Evolutionary conservation across 2,113 vertebrate species (phyloP), one percentile per base, ranked within the genome.

Genomic region (Hippocampus guttulatus): DNA sequence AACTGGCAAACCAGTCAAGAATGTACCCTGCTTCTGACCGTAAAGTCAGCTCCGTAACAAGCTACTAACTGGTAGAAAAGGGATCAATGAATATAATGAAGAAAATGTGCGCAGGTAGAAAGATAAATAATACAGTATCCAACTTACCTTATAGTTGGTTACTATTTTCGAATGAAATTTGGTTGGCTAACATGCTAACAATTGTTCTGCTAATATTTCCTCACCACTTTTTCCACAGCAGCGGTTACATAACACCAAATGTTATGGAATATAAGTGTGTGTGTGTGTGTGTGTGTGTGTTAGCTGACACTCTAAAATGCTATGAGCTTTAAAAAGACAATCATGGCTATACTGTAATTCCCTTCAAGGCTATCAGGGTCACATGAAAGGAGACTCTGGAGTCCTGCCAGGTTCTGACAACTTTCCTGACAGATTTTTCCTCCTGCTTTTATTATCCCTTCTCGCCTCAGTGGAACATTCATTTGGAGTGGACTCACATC

Each of bases 401-500:
- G 38, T 65, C 64, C 41, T 41, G 33, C 51, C 51, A 52, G 20
- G 1, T 3, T 40, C 33, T 63, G 61, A 21, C 27, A 51, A 23
- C 30, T 62, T 18, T 21, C 33, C 33, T 23, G 52, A 55, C 20
- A 55, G 1, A 23, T 57, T 23, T 58, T 60, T 12, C 54, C 12
- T 23, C 54, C 14, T 11, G 3, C 14, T 12, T 45, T 45, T 45
- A 23, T 15, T 58, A 12, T 58, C 63, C n/a, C 3, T 41, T 64
- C n/a, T 66, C 21, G 3, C 27, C n/a, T 15, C 8, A 11, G 0
- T 21, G 30, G 67, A 80, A 65, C 51, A 25, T 14, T 49, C 55
- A 20, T 30, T 60, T 55, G 23, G 12, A 47, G 14, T 64, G 64
- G 51, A 95, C 97, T 97, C 92, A 98, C 96, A 76, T 99, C 97